These are phyloP conservation scores for Drosophila helvetica DNA, from an alignment of 2,888 invertebrate species.

Conservation along the genomic window DNA sequence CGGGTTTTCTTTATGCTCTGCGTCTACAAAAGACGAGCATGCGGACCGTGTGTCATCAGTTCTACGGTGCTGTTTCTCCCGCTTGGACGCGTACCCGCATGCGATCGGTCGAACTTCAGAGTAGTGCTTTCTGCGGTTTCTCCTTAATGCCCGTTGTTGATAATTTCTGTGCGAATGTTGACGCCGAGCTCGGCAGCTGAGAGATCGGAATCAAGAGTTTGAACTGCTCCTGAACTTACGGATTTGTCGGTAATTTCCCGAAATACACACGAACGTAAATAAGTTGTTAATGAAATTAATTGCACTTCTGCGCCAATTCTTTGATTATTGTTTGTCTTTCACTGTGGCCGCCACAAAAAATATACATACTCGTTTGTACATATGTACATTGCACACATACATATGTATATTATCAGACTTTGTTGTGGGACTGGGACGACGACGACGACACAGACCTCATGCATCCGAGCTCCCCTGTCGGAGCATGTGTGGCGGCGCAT, in stretches of 20 bases:
- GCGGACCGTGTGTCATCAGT: slow-evolving; percentile 59
- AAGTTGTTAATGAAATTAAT: slow-evolving; percentile 14
- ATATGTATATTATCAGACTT: slow-evolving; percentile 4
- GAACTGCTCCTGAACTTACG: neutral
- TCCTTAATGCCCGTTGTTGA: slow-evolving; percentile 66
- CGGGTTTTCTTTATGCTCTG: slow-evolving; percentile 45
- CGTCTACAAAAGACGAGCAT: slow-evolving; percentile 63
- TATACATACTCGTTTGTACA: neutral
- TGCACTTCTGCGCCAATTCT: slow-evolving; percentile 27
- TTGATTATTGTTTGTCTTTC: slow-evolving; percentile 35
- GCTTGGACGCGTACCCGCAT: slow-evolving; percentile 46
- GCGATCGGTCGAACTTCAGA: slow-evolving; percentile 53
- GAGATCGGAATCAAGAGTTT: slow-evolving; percentile 13
- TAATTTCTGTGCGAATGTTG: slow-evolving; percentile 38
- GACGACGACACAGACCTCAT: slow-evolving; percentile 18
- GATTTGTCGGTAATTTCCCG: slow-evolving; percentile 23
- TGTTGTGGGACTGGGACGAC: slow-evolving; percentile 16
- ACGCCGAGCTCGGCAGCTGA: slow-evolving; percentile 58
- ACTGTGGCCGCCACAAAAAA: slow-evolving; percentile 25
- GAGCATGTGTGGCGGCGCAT: slow-evolving; percentile 26
- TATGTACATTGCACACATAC: neutral
- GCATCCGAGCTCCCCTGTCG: slow-evolving; percentile 23
- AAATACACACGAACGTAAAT: neutral
- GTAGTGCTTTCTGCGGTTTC: slow-evolving; percentile 4
- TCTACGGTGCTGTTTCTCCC: slow-evolving; percentile 61